These are phyloP conservation scores for Callosobruchus maculatus DNA, from an alignment of 2,888 invertebrate species.

Conservation along the genomic window DNA sequence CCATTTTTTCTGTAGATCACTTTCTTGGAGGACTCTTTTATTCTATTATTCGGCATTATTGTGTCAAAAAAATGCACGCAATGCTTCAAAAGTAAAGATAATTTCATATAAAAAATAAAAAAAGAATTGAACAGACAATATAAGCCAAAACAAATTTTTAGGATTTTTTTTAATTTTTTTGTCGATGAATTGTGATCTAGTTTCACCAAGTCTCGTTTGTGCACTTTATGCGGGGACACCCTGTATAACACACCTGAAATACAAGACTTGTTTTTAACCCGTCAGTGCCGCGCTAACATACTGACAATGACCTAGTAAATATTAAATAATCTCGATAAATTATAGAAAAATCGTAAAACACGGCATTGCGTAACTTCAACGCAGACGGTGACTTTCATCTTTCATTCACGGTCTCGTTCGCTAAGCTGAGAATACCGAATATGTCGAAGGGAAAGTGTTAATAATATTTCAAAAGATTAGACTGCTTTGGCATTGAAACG, in stretches of 20 bases:
- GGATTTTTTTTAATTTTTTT: no score
- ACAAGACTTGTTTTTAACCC: neutral
- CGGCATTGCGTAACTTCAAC: neutral
- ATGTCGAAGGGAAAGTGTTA: neutral
- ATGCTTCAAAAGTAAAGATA: no score
- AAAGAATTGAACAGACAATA: no score
- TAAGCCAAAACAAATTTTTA: no score
- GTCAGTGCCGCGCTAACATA: neutral
- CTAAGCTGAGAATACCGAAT: neutral
- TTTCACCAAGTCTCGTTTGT: no score
- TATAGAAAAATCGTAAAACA: neutral
- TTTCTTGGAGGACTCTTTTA: no score
- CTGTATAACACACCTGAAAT: neutral
- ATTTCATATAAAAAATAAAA: no score
- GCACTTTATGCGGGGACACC: no score
- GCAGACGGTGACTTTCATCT: neutral
- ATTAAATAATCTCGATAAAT: neutral
- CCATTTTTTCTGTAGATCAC: no score
- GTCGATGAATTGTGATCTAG: no score
- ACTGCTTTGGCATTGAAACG: neutral
- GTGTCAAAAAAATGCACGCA: no score
- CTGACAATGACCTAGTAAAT: neutral
- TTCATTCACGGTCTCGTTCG: neutral
- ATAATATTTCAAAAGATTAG: neutral
- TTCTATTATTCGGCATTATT: no score